phyloP scores from a whole-genome alignment of 2,797 vertebrate species.

The Tiaroga cobitis region DNA sequence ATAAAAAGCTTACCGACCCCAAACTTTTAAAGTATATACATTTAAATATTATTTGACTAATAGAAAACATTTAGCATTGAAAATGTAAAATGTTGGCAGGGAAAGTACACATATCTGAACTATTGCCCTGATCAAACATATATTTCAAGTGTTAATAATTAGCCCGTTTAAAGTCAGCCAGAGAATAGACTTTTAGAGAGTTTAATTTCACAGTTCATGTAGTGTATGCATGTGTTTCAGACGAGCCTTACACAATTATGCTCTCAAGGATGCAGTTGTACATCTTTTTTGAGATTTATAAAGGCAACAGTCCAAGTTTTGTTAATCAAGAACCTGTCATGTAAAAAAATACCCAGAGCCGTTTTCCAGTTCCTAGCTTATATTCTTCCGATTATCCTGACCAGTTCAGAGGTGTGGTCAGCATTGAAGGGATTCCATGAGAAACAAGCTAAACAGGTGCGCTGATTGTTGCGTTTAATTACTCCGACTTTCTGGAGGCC shows the following conservation, averaged over 20 bases:
- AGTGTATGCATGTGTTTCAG: not conserved
- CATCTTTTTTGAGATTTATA: not conserved
- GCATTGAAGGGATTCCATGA: not conserved
- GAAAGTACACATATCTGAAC: not conserved
- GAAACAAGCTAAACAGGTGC: constrained; percentile 37
- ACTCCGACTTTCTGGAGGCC: constrained; percentile 41
- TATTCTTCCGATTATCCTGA: not conserved
- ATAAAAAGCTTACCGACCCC: too few relatives aligned
- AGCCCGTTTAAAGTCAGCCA: not conserved
- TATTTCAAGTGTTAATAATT: constrained; percentile 6
- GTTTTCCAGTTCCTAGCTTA: not conserved
- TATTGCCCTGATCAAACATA: not conserved
- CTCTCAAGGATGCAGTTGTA: not conserved
- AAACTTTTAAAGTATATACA: not conserved
- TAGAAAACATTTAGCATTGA: not conserved
- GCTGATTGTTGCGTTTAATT: constrained; percentile 44
- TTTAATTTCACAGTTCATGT: not conserved
- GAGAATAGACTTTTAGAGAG: not conserved
- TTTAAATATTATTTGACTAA: not conserved
- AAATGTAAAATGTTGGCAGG: not conserved
- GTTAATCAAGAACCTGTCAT: not conserved
- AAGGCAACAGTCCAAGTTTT: constrained; percentile 8
- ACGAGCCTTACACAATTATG: not conserved
- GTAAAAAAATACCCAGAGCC: not conserved
- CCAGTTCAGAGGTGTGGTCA: not conserved